Base-by-base conservation (phyloP, 2,888 invertebrate species). In the Cenopis cana region DNA sequence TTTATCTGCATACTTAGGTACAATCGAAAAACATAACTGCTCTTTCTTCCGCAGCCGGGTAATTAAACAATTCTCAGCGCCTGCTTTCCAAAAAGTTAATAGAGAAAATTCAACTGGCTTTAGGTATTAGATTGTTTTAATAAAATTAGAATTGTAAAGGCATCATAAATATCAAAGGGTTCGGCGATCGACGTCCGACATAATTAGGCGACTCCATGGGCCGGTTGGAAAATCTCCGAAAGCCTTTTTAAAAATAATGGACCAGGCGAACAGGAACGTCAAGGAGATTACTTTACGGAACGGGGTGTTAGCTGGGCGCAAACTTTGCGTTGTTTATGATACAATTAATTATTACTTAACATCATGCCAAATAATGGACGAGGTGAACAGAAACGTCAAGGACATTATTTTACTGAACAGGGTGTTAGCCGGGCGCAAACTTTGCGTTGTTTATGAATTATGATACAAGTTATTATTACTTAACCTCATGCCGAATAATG, bases 321-420 rank as follows among this genome's bases (percentile, higher is more conserved):
- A 46, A 46, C n/a, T 46, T 46, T 46, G 46, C n/a, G n/a, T 46
- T 46, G 8, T 46, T 46, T 46, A 46, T n/a, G 46, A n/a, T 46
- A n/a, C 46, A 46, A 46, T 14, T 46, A 6, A 14, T 41, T 41
- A 5, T 41, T 41, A 14, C 11, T 41, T 14, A 41, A n/a, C n/a
- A 41, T 41, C 5, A 29, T 4, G 2, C 5, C 3, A 64, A 64
- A 38, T 64, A 64, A 54, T 64, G 64, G 64, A 64, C 64, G 52
- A 64, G 64, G 64, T 38, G n/a, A 38, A 8, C 64, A 64, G n/a
- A 81, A 79, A 79, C 80, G 81, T 82, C 78, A 78, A 76, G 74
- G 68, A 68, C 74, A 74, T 75, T 77, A 64, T 20, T 64, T 54
- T 24, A 46, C 46, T 14, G 29, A 11, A 29, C 29, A 10, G 20